These are phyloP conservation scores for Macrosteles quadrilineatus DNA, from an alignment of 1,140 invertebrate species.

Conservation along the genomic window DNA sequence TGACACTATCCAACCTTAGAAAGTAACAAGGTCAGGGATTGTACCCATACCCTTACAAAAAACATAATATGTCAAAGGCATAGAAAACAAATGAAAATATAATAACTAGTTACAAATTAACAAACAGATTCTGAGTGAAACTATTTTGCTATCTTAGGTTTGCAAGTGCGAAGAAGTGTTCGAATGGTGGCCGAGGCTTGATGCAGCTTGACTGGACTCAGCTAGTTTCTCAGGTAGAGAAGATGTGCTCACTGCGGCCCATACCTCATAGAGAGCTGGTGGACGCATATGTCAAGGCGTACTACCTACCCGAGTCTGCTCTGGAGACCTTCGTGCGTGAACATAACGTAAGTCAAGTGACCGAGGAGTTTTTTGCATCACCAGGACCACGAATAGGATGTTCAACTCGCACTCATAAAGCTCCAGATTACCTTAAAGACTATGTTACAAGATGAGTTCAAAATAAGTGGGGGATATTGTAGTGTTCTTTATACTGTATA, in stretches of 20 bases:
- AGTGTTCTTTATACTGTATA: no score
- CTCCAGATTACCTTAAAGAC: no score
- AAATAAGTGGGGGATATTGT: background rate
- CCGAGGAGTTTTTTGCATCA: background rate
- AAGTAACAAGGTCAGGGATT: no score
- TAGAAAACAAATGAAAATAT: no score
- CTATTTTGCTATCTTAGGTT: no score
- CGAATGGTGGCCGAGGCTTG: slow-evolving; percentile 90
- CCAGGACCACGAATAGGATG: no score
- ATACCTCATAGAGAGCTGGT: slow-evolving; percentile 89
- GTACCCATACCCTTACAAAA: no score
- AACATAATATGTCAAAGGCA: no score
- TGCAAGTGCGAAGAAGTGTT: slow-evolving; percentile 89
- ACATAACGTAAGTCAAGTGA: slow-evolving; percentile 66
- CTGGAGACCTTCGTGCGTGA: slow-evolving; percentile 88
- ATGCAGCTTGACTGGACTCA: slow-evolving; percentile 99
- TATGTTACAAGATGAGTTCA: background rate
- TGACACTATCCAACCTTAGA: no score
- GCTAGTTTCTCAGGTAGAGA: slow-evolving; percentile 87
- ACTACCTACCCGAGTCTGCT: slow-evolving; percentile 86
- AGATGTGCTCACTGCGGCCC: slow-evolving; percentile 77
- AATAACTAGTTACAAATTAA: no score
- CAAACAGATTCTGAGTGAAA: no score
- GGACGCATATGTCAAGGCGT: slow-evolving; percentile 94
- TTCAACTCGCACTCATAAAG: no score